Percentiles rank a stretch among this genome's conserved stretches.
Conservation (phyloP, 1,140 invertebrate genomes). For the Macrobrachium rosenbergii region DNA sequence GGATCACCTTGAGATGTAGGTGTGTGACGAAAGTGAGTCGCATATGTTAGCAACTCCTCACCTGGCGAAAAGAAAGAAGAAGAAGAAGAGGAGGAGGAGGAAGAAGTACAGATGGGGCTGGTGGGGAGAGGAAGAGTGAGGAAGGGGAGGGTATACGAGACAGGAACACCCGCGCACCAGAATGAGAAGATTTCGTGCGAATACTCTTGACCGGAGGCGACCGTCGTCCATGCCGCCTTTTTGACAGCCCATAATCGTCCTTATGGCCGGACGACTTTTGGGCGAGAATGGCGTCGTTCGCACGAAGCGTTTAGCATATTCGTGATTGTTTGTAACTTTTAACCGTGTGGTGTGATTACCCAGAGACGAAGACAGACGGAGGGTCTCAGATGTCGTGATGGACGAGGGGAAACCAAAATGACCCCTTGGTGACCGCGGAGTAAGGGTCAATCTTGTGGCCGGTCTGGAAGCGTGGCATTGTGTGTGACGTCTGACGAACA, state of each 20-base stretch:
- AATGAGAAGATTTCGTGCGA: constrained; percentile 64
- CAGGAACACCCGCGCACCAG: constrained; percentile 48
- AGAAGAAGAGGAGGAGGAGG: not conserved
- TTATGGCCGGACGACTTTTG: constrained; percentile 29
- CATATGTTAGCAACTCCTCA: too few relatives aligned
- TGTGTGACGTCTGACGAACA: constrained; percentile 55
- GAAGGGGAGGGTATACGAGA: not conserved
- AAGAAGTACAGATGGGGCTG: constrained; percentile 1
- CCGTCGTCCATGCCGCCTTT: constrained; percentile 28
- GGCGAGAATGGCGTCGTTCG: constrained; percentile 31
- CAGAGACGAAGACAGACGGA: constrained; percentile 21
- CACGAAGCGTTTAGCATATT: not conserved
- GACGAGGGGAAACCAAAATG: constrained; percentile 23
- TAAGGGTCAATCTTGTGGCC: constrained; percentile 25
- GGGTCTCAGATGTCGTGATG: constrained; percentile 39
- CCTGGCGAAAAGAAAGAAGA: constrained; percentile 5
- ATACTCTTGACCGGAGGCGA: constrained; percentile 54
- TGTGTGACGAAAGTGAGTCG: too few relatives aligned
- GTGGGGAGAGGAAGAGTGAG: not conserved
- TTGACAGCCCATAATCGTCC: constrained; percentile 42
- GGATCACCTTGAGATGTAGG: too few relatives aligned
- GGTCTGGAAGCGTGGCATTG: constrained; percentile 16
- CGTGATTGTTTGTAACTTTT: constrained; percentile 52
- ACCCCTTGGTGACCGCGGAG: not conserved
- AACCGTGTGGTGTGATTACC: constrained; percentile 41